Base-by-base conservation (phyloP, 2,113 vertebrate genomes). In the Saguinus midas region DNA sequence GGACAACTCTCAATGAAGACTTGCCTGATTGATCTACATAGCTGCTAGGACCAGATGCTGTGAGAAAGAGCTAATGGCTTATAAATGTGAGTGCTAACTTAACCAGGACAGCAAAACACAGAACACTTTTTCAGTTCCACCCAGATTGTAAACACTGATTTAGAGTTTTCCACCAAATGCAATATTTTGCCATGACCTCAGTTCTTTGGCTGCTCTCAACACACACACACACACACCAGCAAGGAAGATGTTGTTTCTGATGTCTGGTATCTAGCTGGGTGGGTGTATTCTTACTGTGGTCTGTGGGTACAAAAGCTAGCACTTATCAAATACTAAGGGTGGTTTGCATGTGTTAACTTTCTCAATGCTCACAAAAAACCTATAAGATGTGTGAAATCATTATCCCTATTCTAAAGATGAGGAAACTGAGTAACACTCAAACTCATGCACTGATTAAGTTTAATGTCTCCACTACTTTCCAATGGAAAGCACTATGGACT, bases 21-120 rank as follows among this genome's bases (percentile, higher is more conserved):
- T 86, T 40, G 68, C 23, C 87, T 94, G 82, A 94, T 94, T 97
- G 92, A 97, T 96, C 90, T 79, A 73, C 96, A 68, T 95, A 94
- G 87, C 66, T 55, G 85, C 81, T 96, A 98, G 97, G 96, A 98
- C 81, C 81, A 95, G 87, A 91, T 95, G 96, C 96, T 91, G 20
- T 95, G 95, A 95, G 93, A 97, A 97, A 94, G 61, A 96, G 27
- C 64, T 9, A 79, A 87, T 13, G 93, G 91, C 25, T 90, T 91
- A 0, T 85, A 97, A 52, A 12, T 8, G 23, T 81, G 75, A 87
- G 18, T 37, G n/a, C 66, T 96, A 14, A 79, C 21, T 91, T 92
- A 97, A 55, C 85, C 83, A 93, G 64, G 43, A 94, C 70, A 95
- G 70, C 55, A 93, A 97, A 92, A 96, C 35, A 13, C n/a, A 91